Percentiles rank a stretch among this genome's conserved stretches.
These are phyloP conservation scores for Muscina levida DNA, from an alignment of 2,888 invertebrate genomes.

Conservation along the genomic window DNA sequence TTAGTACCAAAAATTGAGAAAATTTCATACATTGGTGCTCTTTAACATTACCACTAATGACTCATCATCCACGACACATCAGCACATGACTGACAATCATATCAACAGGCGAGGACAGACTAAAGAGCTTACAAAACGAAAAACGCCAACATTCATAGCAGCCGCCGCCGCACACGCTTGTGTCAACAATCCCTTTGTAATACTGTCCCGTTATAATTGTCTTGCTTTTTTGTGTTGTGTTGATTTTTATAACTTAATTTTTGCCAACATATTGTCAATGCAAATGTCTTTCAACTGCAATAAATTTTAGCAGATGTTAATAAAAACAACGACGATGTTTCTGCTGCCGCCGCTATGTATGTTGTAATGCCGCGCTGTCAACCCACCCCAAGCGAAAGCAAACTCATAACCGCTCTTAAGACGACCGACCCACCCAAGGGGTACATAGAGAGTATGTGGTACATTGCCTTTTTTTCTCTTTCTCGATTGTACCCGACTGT, in stretches of 20 bases:
- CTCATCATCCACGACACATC: slow-evolving; percentile 4
- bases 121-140: slow-evolving; percentile 1
- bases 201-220: no score
- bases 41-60: slow-evolving; percentile 6
- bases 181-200: slow-evolving; percentile 36
- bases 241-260: slow-evolving; percentile 1
- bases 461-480: no score
- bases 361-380: neutral
- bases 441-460: no score
- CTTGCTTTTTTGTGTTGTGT: no score
- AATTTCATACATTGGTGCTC: no score
- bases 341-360: neutral
- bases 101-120: neutral
- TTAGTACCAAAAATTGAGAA: no score
- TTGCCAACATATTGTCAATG: slow-evolving; percentile 26
- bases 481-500: no score
- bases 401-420: no score
- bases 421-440: no score
- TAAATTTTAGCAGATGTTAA: slow-evolving; percentile 39
- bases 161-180: neutral
- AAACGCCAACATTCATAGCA: neutral
- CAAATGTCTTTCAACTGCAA: slow-evolving; percentile 32
- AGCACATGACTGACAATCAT: slow-evolving; percentile 33
- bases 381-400: neutral
- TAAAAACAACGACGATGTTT: slow-evolving; percentile 19